These are phyloP conservation scores for Pentalonia nigronervosa DNA, from an alignment of 1,140 invertebrate species.

Conservation along the genomic window DNA sequence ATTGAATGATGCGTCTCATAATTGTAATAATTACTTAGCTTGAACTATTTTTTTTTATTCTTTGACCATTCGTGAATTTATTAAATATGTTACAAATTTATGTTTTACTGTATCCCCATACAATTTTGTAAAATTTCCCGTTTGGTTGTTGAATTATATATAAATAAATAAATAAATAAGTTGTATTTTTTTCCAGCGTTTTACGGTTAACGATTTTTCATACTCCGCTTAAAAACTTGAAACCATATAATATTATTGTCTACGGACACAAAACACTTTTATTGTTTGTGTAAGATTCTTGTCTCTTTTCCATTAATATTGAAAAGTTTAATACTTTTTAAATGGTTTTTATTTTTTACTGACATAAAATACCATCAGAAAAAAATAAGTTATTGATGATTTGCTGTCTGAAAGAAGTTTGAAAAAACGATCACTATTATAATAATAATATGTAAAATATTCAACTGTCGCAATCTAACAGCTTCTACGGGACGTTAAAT, in stretches of 20 bases:
- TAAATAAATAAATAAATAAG: not conserved
- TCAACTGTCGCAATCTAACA: not conserved
- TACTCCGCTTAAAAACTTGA: not conserved
- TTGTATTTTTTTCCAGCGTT: not conserved
- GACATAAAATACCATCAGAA: not conserved
- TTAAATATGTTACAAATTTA: no score
- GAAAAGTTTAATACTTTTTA: not conserved
- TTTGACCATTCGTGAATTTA: no score
- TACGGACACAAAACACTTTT: not conserved
- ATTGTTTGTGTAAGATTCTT: not conserved
- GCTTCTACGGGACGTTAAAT: not conserved
- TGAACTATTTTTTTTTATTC: no score
- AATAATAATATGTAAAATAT: not conserved
- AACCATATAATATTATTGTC: not conserved
- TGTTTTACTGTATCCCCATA: no score
- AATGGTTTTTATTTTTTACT: slow-evolving; percentile 11
- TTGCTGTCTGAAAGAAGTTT: not conserved
- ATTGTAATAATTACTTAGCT: no score
- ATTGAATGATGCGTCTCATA: no score
- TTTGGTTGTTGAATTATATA: no score
- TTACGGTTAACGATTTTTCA: not conserved
- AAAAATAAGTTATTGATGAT: slow-evolving; percentile 11
- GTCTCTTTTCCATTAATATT: not conserved
- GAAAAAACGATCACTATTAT: not conserved
- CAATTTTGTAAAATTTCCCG: no score